Evolutionary conservation across 2,797 vertebrate genomes (phyloP).

Genomic region (Syngnathus acus): DNA sequence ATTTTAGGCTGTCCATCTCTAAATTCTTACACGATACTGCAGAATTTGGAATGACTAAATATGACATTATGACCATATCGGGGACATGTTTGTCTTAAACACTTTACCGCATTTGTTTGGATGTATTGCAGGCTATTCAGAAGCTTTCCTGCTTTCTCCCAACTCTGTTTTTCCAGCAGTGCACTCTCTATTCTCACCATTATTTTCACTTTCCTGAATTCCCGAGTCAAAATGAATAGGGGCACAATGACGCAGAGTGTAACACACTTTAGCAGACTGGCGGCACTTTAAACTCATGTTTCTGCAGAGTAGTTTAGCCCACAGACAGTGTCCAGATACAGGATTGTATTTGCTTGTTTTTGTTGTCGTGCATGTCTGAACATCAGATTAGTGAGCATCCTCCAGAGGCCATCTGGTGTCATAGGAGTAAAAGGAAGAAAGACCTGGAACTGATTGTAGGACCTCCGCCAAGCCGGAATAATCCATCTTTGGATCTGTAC

Average conservation of each 20-base stretch:
- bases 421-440: slow-evolving; percentile 18
- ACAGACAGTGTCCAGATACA: slow-evolving; percentile 22
- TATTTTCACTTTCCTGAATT: slow-evolving; percentile 3
- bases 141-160: slow-evolving; percentile 4
- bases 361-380: slow-evolving; percentile 32
- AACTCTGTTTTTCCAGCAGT: not conserved
- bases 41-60: too few species aligned
- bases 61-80: not conserved
- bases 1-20: too few species aligned
- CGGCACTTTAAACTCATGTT: slow-evolving; percentile 28
- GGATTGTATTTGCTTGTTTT: slow-evolving; percentile 29
- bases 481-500: not conserved
- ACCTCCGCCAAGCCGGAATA: not conserved
- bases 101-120: not conserved
- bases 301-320: slow-evolving; percentile 35
- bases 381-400: slow-evolving; percentile 61
- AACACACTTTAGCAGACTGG: not conserved
- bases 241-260: not conserved
- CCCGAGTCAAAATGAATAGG: not conserved
- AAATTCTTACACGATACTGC: too few species aligned
- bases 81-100: not conserved
- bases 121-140: not conserved
- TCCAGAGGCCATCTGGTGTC: slow-evolving; percentile 62
- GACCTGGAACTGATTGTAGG: not conserved
- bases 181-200: not conserved